phyloP scores from a whole-genome alignment of 2,888 invertebrate genomes.

The Cheiracanthium punctorium region DNA sequence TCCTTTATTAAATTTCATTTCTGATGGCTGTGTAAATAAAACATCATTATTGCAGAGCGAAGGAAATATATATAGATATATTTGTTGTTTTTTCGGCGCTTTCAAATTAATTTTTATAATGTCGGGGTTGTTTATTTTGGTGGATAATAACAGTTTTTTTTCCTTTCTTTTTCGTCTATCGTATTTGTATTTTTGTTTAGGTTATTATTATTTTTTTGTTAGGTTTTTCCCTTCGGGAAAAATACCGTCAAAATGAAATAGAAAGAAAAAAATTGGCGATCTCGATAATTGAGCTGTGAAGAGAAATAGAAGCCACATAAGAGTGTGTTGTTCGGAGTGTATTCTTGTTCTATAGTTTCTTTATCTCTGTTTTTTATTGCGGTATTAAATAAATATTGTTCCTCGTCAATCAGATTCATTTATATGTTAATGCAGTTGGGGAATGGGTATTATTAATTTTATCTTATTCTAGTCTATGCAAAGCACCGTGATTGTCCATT shows the following conservation, averaged over 20 bases:
- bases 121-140: conserved; percentile 58
- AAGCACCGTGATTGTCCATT: neutral
- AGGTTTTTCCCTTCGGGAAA: conserved; percentile 16
- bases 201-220: neutral
- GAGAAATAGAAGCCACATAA: neutral
- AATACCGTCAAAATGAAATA: neutral
- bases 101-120: conserved; percentile 67
- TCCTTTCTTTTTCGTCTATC: conserved; percentile 22
- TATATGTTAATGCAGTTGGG: conserved; percentile 48
- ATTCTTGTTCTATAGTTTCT: conserved; percentile 2
- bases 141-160: conserved; percentile 36
- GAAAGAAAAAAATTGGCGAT: neutral
- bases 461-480: neutral
- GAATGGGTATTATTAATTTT: neutral
- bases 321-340: neutral
- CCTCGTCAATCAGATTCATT: conserved; percentile 14
- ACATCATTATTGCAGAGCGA: conserved; percentile 38
- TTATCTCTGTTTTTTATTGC: conserved; percentile 9
- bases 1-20: conserved; percentile 68
- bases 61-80: conserved; percentile 31
- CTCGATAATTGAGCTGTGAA: conserved; percentile 15
- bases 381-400: conserved; percentile 5
- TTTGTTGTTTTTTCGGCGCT: conserved; percentile 50
- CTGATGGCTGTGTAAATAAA: conserved; percentile 68
- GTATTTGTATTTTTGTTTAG: conserved; percentile 16